A percentile compares a stretch with the other conserved stretches of the same genome.
phyloP scores from a whole-genome alignment of 2,888 invertebrate genomes.

The Dryobotodes eremita region DNA sequence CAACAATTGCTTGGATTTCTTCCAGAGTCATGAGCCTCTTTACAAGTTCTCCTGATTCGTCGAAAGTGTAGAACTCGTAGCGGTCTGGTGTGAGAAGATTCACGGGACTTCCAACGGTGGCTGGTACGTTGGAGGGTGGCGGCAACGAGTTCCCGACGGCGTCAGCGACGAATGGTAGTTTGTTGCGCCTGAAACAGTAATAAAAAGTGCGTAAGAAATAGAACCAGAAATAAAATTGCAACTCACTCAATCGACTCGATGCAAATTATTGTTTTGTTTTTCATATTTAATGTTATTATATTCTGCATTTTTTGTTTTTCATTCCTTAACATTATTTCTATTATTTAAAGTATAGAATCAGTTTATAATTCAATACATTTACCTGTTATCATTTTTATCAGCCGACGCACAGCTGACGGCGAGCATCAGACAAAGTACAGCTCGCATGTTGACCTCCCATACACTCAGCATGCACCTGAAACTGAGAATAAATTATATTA shows the following conservation, averaged over 20 bases:
- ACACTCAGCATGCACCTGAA: conserved; percentile 78
- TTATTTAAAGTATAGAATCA: background rate
- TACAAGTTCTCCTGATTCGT: conserved; percentile 95
- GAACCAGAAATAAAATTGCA: background rate
- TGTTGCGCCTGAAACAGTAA: conserved; percentile 82
- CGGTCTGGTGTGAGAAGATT: conserved; percentile 95
- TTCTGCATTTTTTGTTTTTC: background rate
- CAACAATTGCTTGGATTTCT: conserved; percentile 96
- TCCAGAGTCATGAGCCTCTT: conserved; percentile 96
- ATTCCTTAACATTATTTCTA: background rate
- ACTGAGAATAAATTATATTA: conserved; percentile 66
- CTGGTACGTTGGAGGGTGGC: conserved; percentile 91
- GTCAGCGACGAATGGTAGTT: conserved; percentile 92
- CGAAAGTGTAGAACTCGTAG: conserved; percentile 97
- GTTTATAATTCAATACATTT: conserved; percentile 7
- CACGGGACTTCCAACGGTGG: conserved; percentile 94
- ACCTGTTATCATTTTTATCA: conserved; percentile 81
- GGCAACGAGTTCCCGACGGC: conserved; percentile 92
- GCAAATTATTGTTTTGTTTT: background rate
- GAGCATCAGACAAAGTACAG: conserved; percentile 77
- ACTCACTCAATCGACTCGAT: background rate
- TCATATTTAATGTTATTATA: background rate
- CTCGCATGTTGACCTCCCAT: conserved; percentile 81
- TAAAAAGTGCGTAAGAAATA: conserved; percentile 14
- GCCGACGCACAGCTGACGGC: conserved; percentile 75